These are phyloP conservation scores for Pollimyrus isidori DNA, from an alignment of 2,113 vertebrate genomes.

Conservation along the genomic window DNA sequence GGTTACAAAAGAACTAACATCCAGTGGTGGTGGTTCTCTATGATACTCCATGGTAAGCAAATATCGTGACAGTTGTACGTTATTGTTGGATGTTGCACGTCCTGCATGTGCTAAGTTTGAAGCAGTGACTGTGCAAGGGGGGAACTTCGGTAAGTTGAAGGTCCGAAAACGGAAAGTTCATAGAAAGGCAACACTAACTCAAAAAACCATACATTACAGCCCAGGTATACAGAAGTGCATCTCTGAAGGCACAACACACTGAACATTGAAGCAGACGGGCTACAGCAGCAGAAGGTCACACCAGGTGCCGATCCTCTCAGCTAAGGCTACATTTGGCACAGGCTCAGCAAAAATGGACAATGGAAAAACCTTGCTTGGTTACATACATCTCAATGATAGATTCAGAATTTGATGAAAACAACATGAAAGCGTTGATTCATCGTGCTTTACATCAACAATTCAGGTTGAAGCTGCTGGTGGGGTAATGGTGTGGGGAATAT, in stretches of 20 bases:
- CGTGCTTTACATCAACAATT: not conserved
- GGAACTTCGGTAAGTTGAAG: too few relatives aligned
- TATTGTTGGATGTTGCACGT: not conserved
- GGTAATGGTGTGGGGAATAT: too few relatives aligned
- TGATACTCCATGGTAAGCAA: not conserved
- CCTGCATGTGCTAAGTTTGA: not conserved
- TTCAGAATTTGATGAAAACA: not conserved
- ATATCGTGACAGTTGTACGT: not conserved
- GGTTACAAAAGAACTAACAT: not conserved
- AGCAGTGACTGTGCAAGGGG: not conserved
- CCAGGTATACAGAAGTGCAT: too few relatives aligned
- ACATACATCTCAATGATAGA: not conserved
- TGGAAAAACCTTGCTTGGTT: not conserved
- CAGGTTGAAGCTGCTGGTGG: too few relatives aligned
- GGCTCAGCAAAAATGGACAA: too few relatives aligned
- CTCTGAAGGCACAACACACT: too few relatives aligned
- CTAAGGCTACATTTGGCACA: too few relatives aligned
- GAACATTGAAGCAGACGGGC: too few relatives aligned
- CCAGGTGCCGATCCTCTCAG: too few relatives aligned
- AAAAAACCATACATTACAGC: too few relatives aligned
- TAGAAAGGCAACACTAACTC: too few relatives aligned
- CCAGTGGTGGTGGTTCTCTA: not conserved
- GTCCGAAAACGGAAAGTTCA: not conserved
- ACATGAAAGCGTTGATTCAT: not conserved
- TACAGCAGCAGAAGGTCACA: too few relatives aligned